A percentile compares a stretch with the other conserved stretches of the same genome.
phyloP scores from a whole-genome alignment of 1,140 invertebrate genomes.

The Pachyrhynchus sulphureomaculatus region DNA sequence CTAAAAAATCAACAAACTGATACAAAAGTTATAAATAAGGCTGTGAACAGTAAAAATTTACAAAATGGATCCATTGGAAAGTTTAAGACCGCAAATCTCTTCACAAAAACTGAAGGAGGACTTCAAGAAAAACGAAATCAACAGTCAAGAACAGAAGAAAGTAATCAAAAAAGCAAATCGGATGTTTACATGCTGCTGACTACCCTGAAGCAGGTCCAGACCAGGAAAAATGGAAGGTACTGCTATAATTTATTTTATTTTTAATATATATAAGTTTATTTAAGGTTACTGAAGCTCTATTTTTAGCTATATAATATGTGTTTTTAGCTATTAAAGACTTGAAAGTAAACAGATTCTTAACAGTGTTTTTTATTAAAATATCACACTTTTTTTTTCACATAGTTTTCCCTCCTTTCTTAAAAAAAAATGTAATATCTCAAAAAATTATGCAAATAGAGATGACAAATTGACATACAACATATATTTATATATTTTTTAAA shows the following conservation, averaged over 20 bases:
- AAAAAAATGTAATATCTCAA: too few species aligned
- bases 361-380: too few species aligned
- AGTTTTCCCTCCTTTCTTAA: too few species aligned
- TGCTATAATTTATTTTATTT: neutral
- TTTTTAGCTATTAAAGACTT: too few species aligned
- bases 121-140: conserved; percentile 1
- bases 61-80: too few species aligned
- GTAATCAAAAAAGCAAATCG: conserved; percentile 2
- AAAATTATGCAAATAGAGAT: too few species aligned
- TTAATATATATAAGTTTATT: neutral
- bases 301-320: too few species aligned
- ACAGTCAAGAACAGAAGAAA: neutral
- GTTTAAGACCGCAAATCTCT: neutral
- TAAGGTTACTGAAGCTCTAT: neutral
- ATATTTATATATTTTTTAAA: too few species aligned
- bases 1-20: too few species aligned
- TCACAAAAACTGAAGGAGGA: conserved; percentile 14
- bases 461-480: too few species aligned
- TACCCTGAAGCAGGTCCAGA: conserved; percentile 41
- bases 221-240: conserved; percentile 44
- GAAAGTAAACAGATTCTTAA: too few species aligned
- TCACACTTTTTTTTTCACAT: too few species aligned
- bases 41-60: neutral
- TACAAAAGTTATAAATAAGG: neutral
- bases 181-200: conserved; percentile 22